Conservation (phyloP, 1,140 invertebrate species). For the Papilio dardanus region DNA sequence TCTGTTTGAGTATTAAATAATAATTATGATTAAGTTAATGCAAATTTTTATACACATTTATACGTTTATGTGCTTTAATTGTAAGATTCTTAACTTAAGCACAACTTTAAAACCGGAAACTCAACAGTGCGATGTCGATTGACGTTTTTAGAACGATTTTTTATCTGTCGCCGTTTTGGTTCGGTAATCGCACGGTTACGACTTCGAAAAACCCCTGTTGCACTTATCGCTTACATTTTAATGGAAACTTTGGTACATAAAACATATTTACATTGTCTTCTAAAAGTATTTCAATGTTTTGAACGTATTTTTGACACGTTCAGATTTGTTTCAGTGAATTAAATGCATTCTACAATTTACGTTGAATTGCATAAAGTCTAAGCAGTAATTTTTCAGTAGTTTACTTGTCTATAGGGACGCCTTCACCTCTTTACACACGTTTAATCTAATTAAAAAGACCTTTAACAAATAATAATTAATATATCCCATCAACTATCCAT, state of each 20-base stretch:
- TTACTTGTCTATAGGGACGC: no score
- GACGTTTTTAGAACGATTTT: not conserved
- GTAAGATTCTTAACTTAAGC: not conserved
- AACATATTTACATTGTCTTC: constrained; percentile 5
- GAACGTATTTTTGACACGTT: not conserved
- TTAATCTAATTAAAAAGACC: no score
- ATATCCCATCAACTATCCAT: no score
- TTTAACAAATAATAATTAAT: no score
- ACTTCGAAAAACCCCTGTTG: constrained; percentile 1
- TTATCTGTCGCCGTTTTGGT: constrained; percentile 14
- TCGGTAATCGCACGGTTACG: not conserved
- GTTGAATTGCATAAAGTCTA: no score
- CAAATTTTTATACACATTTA: not conserved
- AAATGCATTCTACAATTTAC: not conserved
- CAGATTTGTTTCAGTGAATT: not conserved
- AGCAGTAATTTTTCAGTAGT: no score
- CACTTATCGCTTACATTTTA: constrained; percentile 1
- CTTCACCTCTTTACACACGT: no score
- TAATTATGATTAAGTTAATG: not conserved
- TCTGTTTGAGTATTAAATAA: not conserved
- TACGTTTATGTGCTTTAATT: constrained; percentile 3
- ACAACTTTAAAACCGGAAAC: not conserved
- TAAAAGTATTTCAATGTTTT: not conserved
- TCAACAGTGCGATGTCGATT: not conserved
- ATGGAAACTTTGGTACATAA: not conserved